Evolutionary conservation across 2,797 vertebrate genomes (phyloP).

Genomic region (Gadopsis bispinosus): DNA sequence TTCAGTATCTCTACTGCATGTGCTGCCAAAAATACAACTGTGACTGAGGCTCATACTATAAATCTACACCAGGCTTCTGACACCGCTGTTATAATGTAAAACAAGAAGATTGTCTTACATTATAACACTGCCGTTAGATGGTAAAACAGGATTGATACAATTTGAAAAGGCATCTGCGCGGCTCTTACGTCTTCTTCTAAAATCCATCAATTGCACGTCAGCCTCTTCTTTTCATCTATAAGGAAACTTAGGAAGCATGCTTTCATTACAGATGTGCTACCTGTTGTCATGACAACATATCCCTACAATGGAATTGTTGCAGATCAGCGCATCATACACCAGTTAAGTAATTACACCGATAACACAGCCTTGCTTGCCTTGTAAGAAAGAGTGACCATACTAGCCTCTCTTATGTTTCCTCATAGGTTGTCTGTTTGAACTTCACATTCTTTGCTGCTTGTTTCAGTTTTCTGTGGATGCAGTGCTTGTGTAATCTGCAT

Average conservation of each 20-base stretch:
- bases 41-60: conserved; percentile 1
- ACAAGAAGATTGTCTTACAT: not conserved
- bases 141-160: not conserved
- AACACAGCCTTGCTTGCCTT: not conserved
- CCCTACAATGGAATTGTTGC: conserved; percentile 11
- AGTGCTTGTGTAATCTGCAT: conserved; percentile 78
- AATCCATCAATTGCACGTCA: not conserved
- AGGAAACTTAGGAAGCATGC: conserved; percentile 16
- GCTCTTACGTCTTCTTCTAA: not conserved
- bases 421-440: conserved; percentile 15
- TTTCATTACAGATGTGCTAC: conserved; percentile 50
- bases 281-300: conserved; percentile 78
- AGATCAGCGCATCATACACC: conserved; percentile 14
- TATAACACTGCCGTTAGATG: not conserved
- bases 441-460: conserved; percentile 16
- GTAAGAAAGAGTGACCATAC: not conserved
- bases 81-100: not conserved
- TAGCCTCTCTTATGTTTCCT: not conserved
- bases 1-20: conserved; percentile 8
- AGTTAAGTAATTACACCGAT: conserved; percentile 4
- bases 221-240: conserved; percentile 2
- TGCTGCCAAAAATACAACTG: conserved; percentile 5
- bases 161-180: conserved; percentile 11
- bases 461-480: conserved; percentile 49
- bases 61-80: conserved; percentile 12